phyloP scores from a whole-genome alignment of 2,888 invertebrate species.

The Ctena decussata region DNA sequence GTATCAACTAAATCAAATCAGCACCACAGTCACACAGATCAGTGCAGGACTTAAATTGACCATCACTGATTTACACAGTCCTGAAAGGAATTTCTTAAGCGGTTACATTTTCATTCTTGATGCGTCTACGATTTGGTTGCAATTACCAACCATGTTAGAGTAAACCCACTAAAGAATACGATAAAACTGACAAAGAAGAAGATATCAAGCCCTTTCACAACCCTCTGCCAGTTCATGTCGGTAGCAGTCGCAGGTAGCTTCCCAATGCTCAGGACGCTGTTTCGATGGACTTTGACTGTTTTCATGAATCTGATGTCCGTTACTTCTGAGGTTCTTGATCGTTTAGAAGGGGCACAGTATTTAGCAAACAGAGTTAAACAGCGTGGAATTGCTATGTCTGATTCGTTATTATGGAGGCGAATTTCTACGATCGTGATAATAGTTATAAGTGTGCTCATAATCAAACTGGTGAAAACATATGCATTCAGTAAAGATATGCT shows the following conservation, averaged over 20 bases:
- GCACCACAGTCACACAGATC: no score
- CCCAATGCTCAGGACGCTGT: not conserved
- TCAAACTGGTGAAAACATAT: slow-evolving; percentile 51
- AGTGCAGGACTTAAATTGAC: no score
- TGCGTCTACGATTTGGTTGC: no score
- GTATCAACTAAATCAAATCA: no score
- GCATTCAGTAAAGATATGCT: slow-evolving; percentile 45
- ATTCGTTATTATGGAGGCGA: slow-evolving; percentile 36
- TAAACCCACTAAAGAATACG: not conserved
- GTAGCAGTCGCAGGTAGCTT: no score
- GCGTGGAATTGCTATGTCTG: slow-evolving; percentile 14
- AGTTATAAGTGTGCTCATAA: slow-evolving; percentile 53
- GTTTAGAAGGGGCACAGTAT: not conserved
- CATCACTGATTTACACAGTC: no score
- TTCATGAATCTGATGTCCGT: not conserved
- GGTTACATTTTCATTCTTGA: no score
- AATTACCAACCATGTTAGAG: not conserved
- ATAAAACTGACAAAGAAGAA: not conserved
- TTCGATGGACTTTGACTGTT: not conserved
- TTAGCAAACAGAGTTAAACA: not conserved
- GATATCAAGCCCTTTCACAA: not conserved
- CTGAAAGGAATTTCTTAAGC: no score
- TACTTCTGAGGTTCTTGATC: no score
- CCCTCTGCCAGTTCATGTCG: not conserved
- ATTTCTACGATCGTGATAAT: slow-evolving; percentile 52